phyloP scores from a whole-genome alignment of 2,888 invertebrate species.

The Saturnia japonica region DNA sequence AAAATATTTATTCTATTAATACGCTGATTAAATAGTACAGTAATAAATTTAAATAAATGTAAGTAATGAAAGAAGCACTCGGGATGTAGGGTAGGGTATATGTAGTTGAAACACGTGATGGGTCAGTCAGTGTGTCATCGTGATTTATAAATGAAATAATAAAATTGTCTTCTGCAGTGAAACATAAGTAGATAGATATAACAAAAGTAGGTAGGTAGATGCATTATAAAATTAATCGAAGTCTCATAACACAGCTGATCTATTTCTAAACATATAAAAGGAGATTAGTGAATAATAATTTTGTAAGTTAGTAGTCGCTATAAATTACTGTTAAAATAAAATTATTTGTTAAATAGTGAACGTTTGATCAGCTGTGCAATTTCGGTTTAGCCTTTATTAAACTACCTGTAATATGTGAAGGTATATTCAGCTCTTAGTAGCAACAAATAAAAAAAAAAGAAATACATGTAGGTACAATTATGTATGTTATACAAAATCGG shows the following conservation, averaged over 20 bases:
- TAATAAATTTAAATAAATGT: not conserved
- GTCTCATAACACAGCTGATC: not conserved
- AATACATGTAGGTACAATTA: not conserved
- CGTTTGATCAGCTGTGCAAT: constrained; percentile 23
- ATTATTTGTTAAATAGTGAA: constrained; percentile 2
- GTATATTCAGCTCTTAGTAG: not conserved
- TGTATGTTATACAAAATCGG: not conserved
- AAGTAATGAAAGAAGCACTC: not conserved
- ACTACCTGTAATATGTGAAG: not conserved
- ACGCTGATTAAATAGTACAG: not conserved
- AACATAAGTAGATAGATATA: no score
- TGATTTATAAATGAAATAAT: not conserved
- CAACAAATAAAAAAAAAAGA: not conserved
- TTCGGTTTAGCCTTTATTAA: not conserved
- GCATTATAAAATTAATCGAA: not conserved
- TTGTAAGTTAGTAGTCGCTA: not conserved
- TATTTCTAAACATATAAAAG: not conserved
- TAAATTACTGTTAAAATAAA: not conserved
- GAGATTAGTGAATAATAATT: not conserved
- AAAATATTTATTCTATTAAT: not conserved
- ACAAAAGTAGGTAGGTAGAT: no score
- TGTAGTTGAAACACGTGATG: not conserved
- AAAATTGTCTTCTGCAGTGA: no score
- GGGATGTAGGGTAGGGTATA: not conserved
- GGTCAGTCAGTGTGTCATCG: not conserved